Conservation (phyloP, 2,888 invertebrate genomes). For the Macropis europaea region DNA sequence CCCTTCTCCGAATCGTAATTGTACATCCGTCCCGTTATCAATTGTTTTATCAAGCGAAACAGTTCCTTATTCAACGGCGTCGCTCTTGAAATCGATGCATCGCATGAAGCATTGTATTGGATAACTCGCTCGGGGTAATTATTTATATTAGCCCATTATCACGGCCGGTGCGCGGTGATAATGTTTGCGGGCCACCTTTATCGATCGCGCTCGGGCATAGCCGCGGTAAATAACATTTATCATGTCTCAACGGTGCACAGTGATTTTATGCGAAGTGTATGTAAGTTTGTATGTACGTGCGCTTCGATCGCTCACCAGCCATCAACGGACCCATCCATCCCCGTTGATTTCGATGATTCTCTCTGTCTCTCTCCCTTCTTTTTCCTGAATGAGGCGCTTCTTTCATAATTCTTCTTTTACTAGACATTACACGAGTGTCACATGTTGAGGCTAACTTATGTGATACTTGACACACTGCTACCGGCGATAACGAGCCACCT, state of each 20-base stretch:
- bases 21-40: too few species aligned
- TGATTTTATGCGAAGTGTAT: not conserved
- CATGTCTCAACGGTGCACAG: not conserved
- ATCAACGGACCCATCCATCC: not conserved
- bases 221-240: not conserved
- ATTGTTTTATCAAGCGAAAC: too few species aligned
- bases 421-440: conserved; percentile 51
- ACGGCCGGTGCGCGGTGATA: not conserved
- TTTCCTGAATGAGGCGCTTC: conserved; percentile 34
- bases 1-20: too few species aligned
- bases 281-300: not conserved
- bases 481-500: conserved; percentile 70
- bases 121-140: not conserved
- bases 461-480: conserved; percentile 75
- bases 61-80: too few species aligned
- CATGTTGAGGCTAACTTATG: conserved; percentile 68
- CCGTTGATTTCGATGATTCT: not conserved
- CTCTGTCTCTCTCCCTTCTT: not conserved
- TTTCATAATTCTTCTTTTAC: conserved; percentile 53
- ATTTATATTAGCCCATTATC: not conserved
- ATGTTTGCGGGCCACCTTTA: not conserved
- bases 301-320: not conserved
- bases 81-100: not conserved
- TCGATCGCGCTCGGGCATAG: not conserved
- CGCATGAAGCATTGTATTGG: not conserved